Evolutionary conservation across 2,888 invertebrate genomes (phyloP).

Genomic region (Drosophila melanosoma): DNA sequence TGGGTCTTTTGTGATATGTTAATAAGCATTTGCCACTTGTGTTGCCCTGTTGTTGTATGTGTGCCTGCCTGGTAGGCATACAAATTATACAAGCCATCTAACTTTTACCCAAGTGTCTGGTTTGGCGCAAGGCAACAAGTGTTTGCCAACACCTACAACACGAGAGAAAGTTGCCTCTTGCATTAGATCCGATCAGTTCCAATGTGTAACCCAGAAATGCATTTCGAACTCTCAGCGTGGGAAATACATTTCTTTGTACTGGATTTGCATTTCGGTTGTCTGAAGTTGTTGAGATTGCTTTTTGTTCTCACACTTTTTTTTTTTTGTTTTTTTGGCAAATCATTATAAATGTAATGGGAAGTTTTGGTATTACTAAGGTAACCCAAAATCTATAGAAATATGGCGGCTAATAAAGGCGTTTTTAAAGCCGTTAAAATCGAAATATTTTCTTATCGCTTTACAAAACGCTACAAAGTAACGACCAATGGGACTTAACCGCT

Average conservation of each 20-base stretch:
- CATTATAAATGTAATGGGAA: conserved; percentile 53
- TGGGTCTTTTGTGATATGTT: conserved; percentile 72
- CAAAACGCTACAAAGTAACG: conserved; percentile 45
- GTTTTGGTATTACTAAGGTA: conserved; percentile 38
- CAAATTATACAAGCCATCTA: conserved; percentile 64
- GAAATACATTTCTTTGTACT: conserved; percentile 49
- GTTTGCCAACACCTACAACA: conserved; percentile 77
- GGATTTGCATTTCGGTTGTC: conserved; percentile 3
- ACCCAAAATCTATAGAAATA: conserved; percentile 19
- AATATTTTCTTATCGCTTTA: conserved; percentile 13
- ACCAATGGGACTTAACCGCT: conserved; percentile 56
- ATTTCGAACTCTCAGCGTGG: conserved; percentile 61
- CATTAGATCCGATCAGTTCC: conserved; percentile 41
- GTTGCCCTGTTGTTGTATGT: conserved; percentile 23
- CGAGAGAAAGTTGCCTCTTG: conserved; percentile 65
- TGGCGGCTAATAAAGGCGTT: conserved; percentile 50
- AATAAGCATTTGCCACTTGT: conserved; percentile 78
- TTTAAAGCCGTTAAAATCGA: conserved; percentile 10
- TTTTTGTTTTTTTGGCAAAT: conserved; percentile 40
- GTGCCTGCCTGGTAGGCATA: conserved; percentile 36
- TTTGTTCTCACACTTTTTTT: conserved; percentile 35
- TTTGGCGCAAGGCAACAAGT: conserved; percentile 67
- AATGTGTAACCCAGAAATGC: conserved; percentile 59
- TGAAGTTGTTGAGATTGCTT: not conserved
- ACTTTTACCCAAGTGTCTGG: conserved; percentile 45